phyloP scores from a whole-genome alignment of 2,888 invertebrate genomes.

The Mantis religiosa region DNA sequence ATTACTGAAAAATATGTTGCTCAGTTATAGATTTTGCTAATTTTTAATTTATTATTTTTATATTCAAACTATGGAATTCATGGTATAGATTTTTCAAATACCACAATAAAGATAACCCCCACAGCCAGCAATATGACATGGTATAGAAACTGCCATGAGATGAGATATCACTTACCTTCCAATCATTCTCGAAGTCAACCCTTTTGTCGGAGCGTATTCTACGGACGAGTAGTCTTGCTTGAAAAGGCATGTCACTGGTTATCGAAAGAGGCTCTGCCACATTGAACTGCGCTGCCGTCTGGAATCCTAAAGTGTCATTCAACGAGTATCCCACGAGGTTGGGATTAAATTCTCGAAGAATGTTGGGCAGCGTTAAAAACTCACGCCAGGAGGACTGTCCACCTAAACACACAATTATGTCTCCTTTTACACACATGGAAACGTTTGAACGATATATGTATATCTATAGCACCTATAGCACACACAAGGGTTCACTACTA shows the following conservation, averaged over 20 bases:
- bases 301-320: slow-evolving; percentile 48
- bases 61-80: no score
- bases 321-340: slow-evolving; percentile 58
- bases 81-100: no score
- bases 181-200: slow-evolving; percentile 27
- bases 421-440: no score
- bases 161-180: slow-evolving; percentile 27
- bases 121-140: no score
- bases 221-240: slow-evolving; percentile 26
- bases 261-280: slow-evolving; percentile 28
- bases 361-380: slow-evolving; percentile 56
- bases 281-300: slow-evolving; percentile 36
- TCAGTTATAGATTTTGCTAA: no score
- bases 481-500: no score
- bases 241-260: slow-evolving; percentile 26
- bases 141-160: no score
- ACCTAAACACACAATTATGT: slow-evolving; percentile 38
- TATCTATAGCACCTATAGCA: no score
- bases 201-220: slow-evolving; percentile 24
- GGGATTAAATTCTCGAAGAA: slow-evolving; percentile 61
- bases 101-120: no score
- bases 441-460: no score
- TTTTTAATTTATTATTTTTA: no score
- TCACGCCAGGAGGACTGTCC: slow-evolving; percentile 53
- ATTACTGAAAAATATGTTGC: no score